These are phyloP conservation scores for Tinea semifulvella DNA, from an alignment of 2,888 invertebrate species.

Conservation along the genomic window DNA sequence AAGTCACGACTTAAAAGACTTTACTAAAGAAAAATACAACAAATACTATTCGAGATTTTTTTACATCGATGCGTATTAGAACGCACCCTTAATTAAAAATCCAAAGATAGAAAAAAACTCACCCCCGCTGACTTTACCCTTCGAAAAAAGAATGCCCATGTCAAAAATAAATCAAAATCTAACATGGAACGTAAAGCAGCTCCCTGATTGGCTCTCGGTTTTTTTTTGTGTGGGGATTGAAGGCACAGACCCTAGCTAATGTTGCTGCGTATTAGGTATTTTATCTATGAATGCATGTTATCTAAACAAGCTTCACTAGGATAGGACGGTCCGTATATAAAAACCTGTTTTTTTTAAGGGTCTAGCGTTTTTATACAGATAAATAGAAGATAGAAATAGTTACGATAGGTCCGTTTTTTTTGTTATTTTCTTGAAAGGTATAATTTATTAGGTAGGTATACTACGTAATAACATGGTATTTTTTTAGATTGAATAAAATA, in stretches of 20 bases:
- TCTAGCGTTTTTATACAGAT: constrained; percentile 1
- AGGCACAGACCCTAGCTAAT: background rate
- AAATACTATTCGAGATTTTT: no score
- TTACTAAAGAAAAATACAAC: no score
- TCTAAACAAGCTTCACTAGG: constrained; percentile 7
- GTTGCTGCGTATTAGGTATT: background rate
- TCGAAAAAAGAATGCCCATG: background rate
- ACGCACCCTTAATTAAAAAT: no score
- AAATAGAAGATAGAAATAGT: constrained; percentile 5
- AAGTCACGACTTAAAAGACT: no score
- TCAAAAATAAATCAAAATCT: constrained; percentile 9
- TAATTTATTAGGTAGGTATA: no score
- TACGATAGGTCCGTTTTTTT: no score
- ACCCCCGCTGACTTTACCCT: constrained; percentile 1
- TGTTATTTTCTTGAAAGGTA: no score
- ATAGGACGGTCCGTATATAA: background rate
- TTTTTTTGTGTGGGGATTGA: constrained; percentile 5
- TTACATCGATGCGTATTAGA: no score
- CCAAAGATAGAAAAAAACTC: background rate
- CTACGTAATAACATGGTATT: no score
- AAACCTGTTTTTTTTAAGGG: constrained; percentile 3
- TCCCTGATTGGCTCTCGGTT: background rate
- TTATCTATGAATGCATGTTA: constrained; percentile 5
- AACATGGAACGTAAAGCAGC: background rate
- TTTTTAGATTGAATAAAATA: no score